These are phyloP conservation scores for Parazoanthus atlanticus DNA, from an alignment of 92 coral and sea anemone genomes.

Conservation along the genomic window DNA sequence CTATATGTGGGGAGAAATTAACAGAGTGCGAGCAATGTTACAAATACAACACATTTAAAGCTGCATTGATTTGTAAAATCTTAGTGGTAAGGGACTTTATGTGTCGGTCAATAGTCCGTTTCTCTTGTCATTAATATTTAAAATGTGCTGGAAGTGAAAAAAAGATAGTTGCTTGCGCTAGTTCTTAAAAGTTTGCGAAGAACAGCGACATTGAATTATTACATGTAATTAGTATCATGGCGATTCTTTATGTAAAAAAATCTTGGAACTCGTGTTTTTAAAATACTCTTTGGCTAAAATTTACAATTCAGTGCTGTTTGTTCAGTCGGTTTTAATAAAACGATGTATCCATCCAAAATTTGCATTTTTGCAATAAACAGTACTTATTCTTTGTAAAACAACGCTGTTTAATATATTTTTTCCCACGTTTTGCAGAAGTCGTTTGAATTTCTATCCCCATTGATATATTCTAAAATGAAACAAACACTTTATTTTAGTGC, in stretches of 20 bases:
- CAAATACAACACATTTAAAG: no score
- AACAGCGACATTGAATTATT: background rate
- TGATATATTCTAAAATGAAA: no score
- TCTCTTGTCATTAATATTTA: background rate
- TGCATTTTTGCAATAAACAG: background rate
- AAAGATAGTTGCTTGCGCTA: background rate
- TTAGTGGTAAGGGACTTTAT: background rate
- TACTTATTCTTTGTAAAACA: background rate
- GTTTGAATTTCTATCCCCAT: no score
- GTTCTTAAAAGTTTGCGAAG: background rate
- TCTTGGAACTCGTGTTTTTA: background rate
- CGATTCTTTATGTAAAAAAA: background rate
- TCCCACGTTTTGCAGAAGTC: no score
- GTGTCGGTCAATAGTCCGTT: background rate
- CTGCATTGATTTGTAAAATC: background rate
- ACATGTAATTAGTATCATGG: background rate
- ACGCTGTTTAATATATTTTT: background rate
- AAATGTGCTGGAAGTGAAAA: background rate
- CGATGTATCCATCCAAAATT: conserved; percentile 2
- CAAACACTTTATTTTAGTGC: background rate
- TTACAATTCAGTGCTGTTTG: background rate
- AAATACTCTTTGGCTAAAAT: background rate
- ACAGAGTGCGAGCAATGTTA: no score
- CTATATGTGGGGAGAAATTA: no score
- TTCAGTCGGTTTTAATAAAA: conserved; percentile 8